Evolutionary conservation across 2,888 invertebrate species (phyloP).

Genomic region (Agrochola lota): DNA sequence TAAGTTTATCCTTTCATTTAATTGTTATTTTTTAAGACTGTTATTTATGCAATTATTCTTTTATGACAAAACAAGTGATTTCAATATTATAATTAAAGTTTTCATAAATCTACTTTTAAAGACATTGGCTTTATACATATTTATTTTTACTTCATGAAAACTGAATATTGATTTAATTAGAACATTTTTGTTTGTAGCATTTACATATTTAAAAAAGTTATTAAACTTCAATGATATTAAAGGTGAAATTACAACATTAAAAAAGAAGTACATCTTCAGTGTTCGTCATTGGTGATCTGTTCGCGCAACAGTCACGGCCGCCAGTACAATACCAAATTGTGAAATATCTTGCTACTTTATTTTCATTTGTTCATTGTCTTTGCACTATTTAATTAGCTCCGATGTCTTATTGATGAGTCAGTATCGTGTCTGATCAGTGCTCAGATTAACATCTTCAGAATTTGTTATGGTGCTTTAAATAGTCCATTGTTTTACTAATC

Average conservation of each 20-base stretch:
- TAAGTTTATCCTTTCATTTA: not conserved
- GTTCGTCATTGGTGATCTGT: slow-evolving; percentile 63
- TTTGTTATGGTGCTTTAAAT: slow-evolving; percentile 44
- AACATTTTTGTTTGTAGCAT: slow-evolving; percentile 11
- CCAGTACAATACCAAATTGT: slow-evolving; percentile 74
- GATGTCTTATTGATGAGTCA: slow-evolving; percentile 64
- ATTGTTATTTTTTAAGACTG: not conserved
- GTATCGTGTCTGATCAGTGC: slow-evolving; percentile 61
- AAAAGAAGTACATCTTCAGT: slow-evolving; percentile 38
- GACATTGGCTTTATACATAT: slow-evolving; percentile 8
- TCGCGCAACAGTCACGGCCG: slow-evolving; percentile 64
- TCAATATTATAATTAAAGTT: not conserved
- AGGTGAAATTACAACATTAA: slow-evolving; percentile 44
- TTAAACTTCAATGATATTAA: slow-evolving; percentile 21
- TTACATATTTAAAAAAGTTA: slow-evolving; percentile 26
- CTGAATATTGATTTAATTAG: slow-evolving; percentile 13
- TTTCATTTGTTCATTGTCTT: slow-evolving; percentile 74
- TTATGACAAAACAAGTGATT: not conserved
- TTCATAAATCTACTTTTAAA: slow-evolving; percentile 11
- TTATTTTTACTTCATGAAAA: not conserved
- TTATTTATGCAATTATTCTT: slow-evolving; percentile 10
- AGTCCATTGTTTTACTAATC: slow-evolving; percentile 35
- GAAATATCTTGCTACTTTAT: slow-evolving; percentile 73
- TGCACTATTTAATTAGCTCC: slow-evolving; percentile 74
- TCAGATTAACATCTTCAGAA: slow-evolving; percentile 54